phyloP scores from a whole-genome alignment of 2,888 invertebrate species.

The Trissolcus brochymenae region DNA sequence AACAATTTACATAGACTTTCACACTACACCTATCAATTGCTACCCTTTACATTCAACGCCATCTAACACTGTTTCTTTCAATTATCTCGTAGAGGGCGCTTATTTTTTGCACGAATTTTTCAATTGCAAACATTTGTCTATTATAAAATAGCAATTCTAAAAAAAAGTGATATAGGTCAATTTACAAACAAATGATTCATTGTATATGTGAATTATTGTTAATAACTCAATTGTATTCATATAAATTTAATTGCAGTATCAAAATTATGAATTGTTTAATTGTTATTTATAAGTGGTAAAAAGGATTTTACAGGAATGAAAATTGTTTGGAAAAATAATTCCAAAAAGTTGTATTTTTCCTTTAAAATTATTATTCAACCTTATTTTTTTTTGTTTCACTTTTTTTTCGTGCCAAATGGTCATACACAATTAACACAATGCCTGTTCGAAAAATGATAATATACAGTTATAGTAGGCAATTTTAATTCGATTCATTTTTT shows the following conservation, averaged over 20 bases:
- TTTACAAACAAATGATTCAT: no score
- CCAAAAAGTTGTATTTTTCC: constrained; percentile 1
- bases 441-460: constrained; percentile 59
- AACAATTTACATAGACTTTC: not conserved
- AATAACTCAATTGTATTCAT: not conserved
- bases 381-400: constrained; percentile 61
- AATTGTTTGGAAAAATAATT: no score
- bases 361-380: constrained; percentile 62
- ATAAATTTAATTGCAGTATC: not conserved
- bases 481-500: constrained; percentile 15
- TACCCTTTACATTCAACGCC: not conserved
- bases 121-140: not conserved
- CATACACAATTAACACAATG: constrained; percentile 66
- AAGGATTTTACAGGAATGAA: no score
- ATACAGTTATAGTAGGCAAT: constrained; percentile 41
- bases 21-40: not conserved
- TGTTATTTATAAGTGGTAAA: no score
- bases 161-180: no score
- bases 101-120: not conserved
- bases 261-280: no score
- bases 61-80: not conserved
- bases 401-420: constrained; percentile 63
- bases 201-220: no score
- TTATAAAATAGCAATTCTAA: no score
- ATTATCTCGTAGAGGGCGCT: no score